Evolutionary conservation across 2,113 vertebrate species (phyloP), one percentile per base, ranked within the genome.

Genomic region (Turdus rufiventris): DNA sequence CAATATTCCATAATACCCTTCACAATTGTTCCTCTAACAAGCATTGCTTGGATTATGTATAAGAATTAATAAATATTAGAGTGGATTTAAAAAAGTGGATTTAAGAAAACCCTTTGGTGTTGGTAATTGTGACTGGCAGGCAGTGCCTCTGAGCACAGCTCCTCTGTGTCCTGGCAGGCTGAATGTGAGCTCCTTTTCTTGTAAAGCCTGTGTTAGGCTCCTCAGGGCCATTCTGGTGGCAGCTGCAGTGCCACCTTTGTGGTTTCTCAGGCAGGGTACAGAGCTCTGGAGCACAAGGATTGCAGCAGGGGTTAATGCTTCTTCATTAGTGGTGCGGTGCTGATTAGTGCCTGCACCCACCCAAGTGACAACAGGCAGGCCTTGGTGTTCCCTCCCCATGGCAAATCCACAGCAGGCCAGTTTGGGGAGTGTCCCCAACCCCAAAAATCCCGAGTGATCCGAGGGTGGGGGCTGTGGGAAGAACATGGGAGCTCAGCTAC

Each of bases 301-400:
- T 67, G 21, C 4, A 1, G 12, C 11, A 31, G 20, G 2, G 1
- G 17, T n/a, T 43, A 5, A 33, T 0, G 1, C 20, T 45, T 13
- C 34, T 36, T 75, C 5, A 0, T 73, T 68, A 58, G 42, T 4
- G n/a, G 11, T 33, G 14, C 24, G 13, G 28, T 68, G 73, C 66
- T 86, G 29, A 53, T 77, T 10, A 62, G 42, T 28, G 53, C 23
- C 83, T 85, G 84, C 34, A 19, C 14, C 38, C 57, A 9, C 17
- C 12, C 19, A 5, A 11, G 38, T 1, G 14, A 50, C 60, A 48
- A 2, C 1, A 4, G 14, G 28, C 60, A 45, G 50, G 45, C 25
- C 24, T 7, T 9, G 29, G 43, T 7, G 20, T 29, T 74, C 75
- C 81, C 61, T 29, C 8, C 40, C 31, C 21, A 4, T 2, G 23